phyloP scores from a whole-genome alignment of 2,113 vertebrate species.

The Perognathus longimembris region DNA sequence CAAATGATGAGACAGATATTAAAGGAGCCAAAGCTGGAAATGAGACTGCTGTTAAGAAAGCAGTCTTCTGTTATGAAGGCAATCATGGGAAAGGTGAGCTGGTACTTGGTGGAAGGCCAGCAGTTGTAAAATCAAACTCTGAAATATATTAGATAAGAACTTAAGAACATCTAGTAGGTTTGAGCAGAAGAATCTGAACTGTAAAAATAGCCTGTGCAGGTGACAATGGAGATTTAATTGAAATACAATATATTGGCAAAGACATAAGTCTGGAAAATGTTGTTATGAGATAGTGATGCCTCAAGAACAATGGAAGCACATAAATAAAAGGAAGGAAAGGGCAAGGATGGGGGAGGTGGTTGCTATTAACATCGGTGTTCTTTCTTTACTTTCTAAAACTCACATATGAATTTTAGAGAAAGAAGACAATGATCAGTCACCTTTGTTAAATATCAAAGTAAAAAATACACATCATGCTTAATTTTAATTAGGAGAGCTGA shows the following conservation, averaged over 20 bases:
- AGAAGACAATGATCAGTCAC: background rate
- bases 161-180: background rate
- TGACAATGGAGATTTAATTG: background rate
- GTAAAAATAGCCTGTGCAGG: background rate
- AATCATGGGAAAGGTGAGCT: background rate
- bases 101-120: background rate
- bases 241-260: background rate
- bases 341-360: background rate
- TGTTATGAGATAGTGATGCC: background rate
- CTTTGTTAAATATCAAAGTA: background rate
- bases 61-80: too few relatives aligned
- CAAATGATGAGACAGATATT: background rate
- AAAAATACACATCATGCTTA: background rate
- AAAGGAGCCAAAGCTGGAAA: background rate
- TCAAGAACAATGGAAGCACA: background rate
- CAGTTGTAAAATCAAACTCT: background rate
- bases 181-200: constrained; percentile 3
- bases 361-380: background rate
- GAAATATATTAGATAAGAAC: background rate
- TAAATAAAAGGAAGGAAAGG: background rate
- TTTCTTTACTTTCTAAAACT: background rate
- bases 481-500: background rate
- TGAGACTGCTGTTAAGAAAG: background rate
- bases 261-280: background rate
- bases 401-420: background rate